These are phyloP conservation scores for Brachyalestes nurse DNA, from an alignment of 2,797 vertebrate genomes.

Conservation along the genomic window DNA sequence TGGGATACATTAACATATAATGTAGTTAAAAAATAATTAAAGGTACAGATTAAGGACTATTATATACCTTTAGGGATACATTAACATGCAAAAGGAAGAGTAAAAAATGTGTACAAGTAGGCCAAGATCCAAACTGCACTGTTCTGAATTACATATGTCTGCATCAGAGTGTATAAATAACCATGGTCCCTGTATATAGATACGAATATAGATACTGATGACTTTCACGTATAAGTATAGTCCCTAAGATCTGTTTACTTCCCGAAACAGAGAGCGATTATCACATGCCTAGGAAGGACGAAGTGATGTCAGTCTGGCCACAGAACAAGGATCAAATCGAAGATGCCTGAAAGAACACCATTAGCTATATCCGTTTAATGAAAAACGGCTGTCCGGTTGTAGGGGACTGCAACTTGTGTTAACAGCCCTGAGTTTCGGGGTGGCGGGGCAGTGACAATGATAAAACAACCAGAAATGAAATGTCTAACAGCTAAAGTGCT, in stretches of 20 bases:
- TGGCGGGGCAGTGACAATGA: not conserved
- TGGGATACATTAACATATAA: too few species aligned
- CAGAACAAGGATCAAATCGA: not conserved
- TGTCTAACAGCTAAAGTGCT: slow-evolving; percentile 6
- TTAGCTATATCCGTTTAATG: not conserved
- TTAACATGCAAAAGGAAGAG: not conserved
- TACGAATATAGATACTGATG: not conserved
- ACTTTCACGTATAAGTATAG: slow-evolving; percentile 2
- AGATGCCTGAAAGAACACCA: not conserved
- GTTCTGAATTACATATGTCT: not conserved
- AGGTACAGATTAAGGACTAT: too few species aligned
- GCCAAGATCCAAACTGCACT: not conserved
- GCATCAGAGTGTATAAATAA: slow-evolving; percentile 16
- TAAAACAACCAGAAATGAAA: slow-evolving; percentile 3
- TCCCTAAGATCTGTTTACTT: slow-evolving; percentile 3
- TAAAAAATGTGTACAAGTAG: not conserved
- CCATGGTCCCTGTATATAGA: not conserved
- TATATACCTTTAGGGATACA: too few species aligned
- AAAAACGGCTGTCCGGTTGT: not conserved
- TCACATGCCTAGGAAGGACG: not conserved
- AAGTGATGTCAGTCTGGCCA: not conserved
- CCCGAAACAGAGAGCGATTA: not conserved
- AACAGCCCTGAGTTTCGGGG: not conserved
- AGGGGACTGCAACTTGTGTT: too few species aligned
- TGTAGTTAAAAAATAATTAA: too few species aligned